Conservation (phyloP, 2,888 invertebrate species). For the Nezara viridula region DNA sequence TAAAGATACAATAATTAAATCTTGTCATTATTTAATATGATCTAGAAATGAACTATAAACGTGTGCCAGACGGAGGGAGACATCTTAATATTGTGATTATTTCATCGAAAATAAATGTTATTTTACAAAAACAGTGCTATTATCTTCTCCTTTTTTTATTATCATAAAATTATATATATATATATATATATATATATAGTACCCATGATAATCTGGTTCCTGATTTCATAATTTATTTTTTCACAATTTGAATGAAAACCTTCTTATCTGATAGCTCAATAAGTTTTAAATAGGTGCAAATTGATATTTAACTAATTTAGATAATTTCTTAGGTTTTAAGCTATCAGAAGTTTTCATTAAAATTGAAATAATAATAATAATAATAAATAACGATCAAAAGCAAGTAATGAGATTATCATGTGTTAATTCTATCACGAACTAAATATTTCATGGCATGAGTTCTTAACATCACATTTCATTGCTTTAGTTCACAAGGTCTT, state of each 20-base stretch:
- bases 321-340: no score
- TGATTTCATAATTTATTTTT: no score
- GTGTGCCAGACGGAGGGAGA: slow-evolving; percentile 36
- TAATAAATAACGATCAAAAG: no score
- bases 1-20: neutral
- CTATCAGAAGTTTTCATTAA: no score
- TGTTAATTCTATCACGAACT: neutral
- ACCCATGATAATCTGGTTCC: neutral
- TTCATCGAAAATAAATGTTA: slow-evolving; percentile 52
- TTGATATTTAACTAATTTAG: no score
- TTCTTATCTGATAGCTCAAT: no score
- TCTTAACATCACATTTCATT: neutral
- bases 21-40: slow-evolving; percentile 6
- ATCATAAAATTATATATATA: neutral
- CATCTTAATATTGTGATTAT: slow-evolving; percentile 49
- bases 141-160: slow-evolving; percentile 1
- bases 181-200: neutral
- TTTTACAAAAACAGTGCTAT: slow-evolving; percentile 18
- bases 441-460: neutral
- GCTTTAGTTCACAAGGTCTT: neutral
- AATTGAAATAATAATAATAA: no score
- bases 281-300: no score
- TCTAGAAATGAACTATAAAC: neutral
- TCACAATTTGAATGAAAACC: no score
- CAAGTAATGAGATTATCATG: no score